Conservation (phyloP, 2,888 invertebrate species). For the Craniophora ligustri region DNA sequence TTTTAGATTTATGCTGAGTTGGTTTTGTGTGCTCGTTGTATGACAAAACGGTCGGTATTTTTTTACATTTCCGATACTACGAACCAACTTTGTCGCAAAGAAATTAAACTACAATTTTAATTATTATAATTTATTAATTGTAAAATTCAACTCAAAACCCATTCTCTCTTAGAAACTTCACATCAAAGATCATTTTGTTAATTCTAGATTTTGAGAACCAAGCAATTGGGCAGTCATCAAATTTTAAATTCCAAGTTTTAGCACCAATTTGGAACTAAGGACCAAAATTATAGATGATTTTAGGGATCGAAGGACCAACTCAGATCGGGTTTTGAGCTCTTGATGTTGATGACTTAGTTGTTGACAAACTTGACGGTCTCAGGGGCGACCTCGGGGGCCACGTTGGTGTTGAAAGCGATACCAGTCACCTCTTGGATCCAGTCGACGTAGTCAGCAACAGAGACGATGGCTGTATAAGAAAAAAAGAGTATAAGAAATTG, state of each 20-base stretch:
- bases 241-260: background rate
- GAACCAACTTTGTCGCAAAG: too few relatives aligned
- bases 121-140: conserved; percentile 33
- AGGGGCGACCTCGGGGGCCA: conserved; percentile 1
- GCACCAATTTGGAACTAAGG: background rate
- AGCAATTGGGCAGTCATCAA: too few relatives aligned
- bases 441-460: conserved; percentile 35
- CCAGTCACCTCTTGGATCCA: conserved; percentile 63
- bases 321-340: conserved; percentile 12
- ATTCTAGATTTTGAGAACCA: too few relatives aligned
- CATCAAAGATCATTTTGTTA: conserved; percentile 9
- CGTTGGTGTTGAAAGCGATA: conserved; percentile 10
- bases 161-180: background rate
- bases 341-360: conserved; percentile 33
- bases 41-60: too few relatives aligned
- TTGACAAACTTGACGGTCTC: conserved; percentile 39
- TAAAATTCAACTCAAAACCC: conserved; percentile 17
- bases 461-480: background rate
- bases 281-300: background rate
- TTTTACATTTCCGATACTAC: too few relatives aligned
- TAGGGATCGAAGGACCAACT: background rate
- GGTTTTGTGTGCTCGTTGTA: too few relatives aligned
- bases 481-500: background rate
- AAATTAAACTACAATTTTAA: background rate
- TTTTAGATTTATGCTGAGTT: too few relatives aligned